Percentiles rank a stretch among this genome's conserved stretches.
phyloP scores from a whole-genome alignment of 1,140 invertebrate species.

The Hylyphantes graminicola region DNA sequence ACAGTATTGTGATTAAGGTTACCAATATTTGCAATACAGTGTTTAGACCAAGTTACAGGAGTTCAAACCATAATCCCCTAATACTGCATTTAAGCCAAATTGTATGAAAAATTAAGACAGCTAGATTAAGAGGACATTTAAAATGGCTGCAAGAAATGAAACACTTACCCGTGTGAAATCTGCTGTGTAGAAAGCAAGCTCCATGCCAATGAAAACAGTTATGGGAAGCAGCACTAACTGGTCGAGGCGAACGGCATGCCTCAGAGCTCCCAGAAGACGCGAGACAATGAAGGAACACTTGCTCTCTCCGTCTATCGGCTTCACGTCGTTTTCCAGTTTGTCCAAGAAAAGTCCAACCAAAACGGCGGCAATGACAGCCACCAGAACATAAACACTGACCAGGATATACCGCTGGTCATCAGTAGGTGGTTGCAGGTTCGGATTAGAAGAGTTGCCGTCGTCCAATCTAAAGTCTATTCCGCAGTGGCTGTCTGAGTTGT shows the following conservation, averaged over 20 bases:
- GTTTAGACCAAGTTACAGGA: too few species aligned
- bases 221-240: constrained; percentile 72
- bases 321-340: constrained; percentile 72
- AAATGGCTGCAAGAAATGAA: background rate
- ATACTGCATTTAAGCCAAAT: too few species aligned
- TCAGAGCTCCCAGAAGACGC: constrained; percentile 72
- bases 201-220: constrained; percentile 79
- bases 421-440: constrained; percentile 72
- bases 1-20: too few species aligned
- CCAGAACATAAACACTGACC: constrained; percentile 87
- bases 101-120: too few species aligned
- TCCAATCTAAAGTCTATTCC: constrained; percentile 23
- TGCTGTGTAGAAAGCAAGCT: constrained; percentile 27
- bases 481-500: constrained; percentile 7
- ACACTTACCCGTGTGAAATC: constrained; percentile 24
- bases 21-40: too few species aligned
- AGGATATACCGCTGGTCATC: constrained; percentile 88
- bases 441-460: constrained; percentile 13
- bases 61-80: too few species aligned
- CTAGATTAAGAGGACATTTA: background rate
- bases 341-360: constrained; percentile 90
- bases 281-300: constrained; percentile 80
- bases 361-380: constrained; percentile 83
- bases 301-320: constrained; percentile 73
- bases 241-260: background rate